Evolutionary conservation across 1,140 invertebrate genomes (phyloP).

Genomic region (Drosophila nasuta): DNA sequence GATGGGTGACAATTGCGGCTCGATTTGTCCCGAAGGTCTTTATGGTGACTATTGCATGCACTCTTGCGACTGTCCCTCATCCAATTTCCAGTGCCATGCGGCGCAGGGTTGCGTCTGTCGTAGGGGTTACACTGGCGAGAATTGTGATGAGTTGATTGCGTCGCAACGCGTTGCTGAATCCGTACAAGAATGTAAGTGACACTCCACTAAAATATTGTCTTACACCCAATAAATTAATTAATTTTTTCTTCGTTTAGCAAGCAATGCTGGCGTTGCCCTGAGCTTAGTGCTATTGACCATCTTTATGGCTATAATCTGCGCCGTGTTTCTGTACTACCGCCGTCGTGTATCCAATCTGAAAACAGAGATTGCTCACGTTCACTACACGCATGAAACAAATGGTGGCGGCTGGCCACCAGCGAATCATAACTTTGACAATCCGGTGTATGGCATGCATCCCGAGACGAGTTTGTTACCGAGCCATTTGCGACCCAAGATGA

Average conservation of each 20-base stretch:
- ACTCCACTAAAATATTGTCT: too few relatives aligned
- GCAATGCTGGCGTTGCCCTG: conserved; percentile 87
- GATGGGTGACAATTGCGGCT: conserved; percentile 91
- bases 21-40: conserved; percentile 95
- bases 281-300: conserved; percentile 89
- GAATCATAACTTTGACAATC: conserved; percentile 95
- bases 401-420: conserved; percentile 88
- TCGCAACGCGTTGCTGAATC: conserved; percentile 62
- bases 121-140: conserved; percentile 89
- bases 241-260: conserved; percentile 60
- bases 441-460: conserved; percentile 91
- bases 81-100: conserved; percentile 93
- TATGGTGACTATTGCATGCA: conserved; percentile 95
- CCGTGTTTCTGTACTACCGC: conserved; percentile 91
- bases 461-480: conserved; percentile 87
- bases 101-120: conserved; percentile 92
- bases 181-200: conserved; percentile 50
- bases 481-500: conserved; percentile 87
- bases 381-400: conserved; percentile 93
- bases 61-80: conserved; percentile 90
- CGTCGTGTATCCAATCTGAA: conserved; percentile 92
- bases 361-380: conserved; percentile 93
- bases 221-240: not conserved
- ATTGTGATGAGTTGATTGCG: conserved; percentile 85
- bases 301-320: conserved; percentile 87